Conservation (phyloP, 2,888 invertebrate species). For the Conchocele bisecta region DNA sequence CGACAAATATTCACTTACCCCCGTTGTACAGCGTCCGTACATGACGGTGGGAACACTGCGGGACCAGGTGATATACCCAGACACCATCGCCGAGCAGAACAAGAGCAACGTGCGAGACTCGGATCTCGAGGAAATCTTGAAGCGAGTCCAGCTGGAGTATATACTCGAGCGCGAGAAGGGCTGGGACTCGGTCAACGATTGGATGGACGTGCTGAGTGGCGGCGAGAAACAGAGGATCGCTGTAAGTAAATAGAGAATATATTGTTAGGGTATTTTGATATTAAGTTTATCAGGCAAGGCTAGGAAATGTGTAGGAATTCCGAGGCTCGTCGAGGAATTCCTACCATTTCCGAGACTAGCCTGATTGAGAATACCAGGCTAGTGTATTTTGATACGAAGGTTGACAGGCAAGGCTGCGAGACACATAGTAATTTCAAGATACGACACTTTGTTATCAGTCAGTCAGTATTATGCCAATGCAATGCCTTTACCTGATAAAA, state of each 20-base stretch:
- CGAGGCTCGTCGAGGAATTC: no score
- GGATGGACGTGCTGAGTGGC: conserved; percentile 99
- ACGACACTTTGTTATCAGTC: no score
- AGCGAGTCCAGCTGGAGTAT: conserved; percentile 91
- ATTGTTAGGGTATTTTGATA: neutral
- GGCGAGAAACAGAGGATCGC: conserved; percentile 99
- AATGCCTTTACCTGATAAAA: neutral
- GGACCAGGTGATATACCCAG: conserved; percentile 98
- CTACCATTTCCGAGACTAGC: no score
- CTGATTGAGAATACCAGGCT: no score
- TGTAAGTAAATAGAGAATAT: conserved; percentile 85
- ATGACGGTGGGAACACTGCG: conserved; percentile 98
- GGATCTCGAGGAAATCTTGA: conserved; percentile 90
- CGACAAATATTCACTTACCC: no score
- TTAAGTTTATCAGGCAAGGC: no score
- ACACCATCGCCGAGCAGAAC: conserved; percentile 92
- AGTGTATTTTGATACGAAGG: no score
- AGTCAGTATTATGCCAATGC: neutral
- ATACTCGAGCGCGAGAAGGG: conserved; percentile 92
- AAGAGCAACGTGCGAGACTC: conserved; percentile 89
- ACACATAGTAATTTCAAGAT: no score
- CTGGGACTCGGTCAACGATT: conserved; percentile 94
- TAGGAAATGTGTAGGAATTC: no score
- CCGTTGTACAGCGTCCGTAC: conserved; percentile 98
- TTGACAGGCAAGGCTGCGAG: neutral